phyloP scores from a whole-genome alignment of 2,888 invertebrate genomes.

The Parnassius mnemosyne region DNA sequence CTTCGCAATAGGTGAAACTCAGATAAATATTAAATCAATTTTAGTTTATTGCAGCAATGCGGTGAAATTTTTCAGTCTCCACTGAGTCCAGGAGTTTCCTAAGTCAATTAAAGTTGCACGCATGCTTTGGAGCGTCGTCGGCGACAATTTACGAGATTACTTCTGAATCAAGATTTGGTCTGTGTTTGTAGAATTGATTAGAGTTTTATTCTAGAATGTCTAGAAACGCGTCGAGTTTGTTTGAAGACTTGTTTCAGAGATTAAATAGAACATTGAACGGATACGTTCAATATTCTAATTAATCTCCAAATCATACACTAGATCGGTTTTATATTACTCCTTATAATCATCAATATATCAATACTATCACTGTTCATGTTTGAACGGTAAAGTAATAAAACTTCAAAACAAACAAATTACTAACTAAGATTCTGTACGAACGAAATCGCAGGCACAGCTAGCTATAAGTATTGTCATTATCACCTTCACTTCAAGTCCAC shows the following conservation, averaged over 20 bases:
- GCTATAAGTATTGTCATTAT: not conserved
- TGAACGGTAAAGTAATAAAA: too few relatives aligned
- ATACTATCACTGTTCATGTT: too few relatives aligned
- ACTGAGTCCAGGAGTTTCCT: slow-evolving; percentile 17
- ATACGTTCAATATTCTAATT: too few relatives aligned
- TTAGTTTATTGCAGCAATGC: slow-evolving; percentile 4
- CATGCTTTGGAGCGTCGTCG: not conserved
- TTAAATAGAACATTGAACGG: too few relatives aligned
- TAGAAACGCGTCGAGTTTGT: not conserved
- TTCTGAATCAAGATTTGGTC: slow-evolving; percentile 6
- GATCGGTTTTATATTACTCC: too few relatives aligned
- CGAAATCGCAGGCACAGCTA: not conserved
- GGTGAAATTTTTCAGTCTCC: not conserved
- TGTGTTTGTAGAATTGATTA: slow-evolving; percentile 13
- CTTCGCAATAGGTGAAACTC: too few relatives aligned
- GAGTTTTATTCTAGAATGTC: slow-evolving; percentile 1
- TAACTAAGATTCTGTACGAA: too few relatives aligned
- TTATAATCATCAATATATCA: too few relatives aligned
- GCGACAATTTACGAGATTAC: slow-evolving; percentile 12
- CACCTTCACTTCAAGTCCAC: not conserved
- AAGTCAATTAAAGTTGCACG: slow-evolving; percentile 23
- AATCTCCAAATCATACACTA: too few relatives aligned
- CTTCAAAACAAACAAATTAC: too few relatives aligned
- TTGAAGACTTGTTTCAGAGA: not conserved
- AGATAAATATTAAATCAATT: not conserved